These are phyloP conservation scores for Lasioglossum vierecki DNA, from an alignment of 2,888 invertebrate species.

Conservation along the genomic window DNA sequence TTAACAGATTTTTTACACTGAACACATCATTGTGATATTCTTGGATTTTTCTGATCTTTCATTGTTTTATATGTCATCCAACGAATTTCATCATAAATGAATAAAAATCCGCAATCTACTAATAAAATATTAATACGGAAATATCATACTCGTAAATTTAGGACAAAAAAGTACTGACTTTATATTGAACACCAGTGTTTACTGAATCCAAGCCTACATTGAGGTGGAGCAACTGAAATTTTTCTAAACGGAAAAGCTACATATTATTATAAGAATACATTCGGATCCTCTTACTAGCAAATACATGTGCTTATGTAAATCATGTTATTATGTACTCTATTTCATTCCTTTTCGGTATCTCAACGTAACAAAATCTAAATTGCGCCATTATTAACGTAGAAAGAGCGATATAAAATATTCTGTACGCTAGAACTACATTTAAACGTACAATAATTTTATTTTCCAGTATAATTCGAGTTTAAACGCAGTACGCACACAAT, in stretches of 20 bases:
- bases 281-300: neutral
- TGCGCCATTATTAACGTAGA: neutral
- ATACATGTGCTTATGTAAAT: neutral
- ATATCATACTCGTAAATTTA: no score
- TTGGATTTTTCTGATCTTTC: no score
- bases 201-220: neutral
- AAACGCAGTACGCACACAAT: neutral
- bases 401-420: neutral
- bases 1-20: no score
- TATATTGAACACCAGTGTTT: neutral
- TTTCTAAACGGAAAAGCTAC: neutral
- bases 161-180: neutral
- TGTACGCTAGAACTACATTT: neutral
- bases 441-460: neutral
- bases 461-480: neutral
- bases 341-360: neutral
- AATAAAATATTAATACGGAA: neutral
- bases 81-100: no score
- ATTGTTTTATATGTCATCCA: no score
- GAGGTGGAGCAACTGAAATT: neutral
- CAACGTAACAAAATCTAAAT: neutral
- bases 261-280: neutral
- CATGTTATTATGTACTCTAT: neutral
- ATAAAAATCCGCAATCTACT: neutral
- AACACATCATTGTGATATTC: no score